A percentile compares a stretch with the other conserved stretches of the same genome.
Conservation (phyloP, 1,140 invertebrate species). For the Anadara kagoshimensis region DNA sequence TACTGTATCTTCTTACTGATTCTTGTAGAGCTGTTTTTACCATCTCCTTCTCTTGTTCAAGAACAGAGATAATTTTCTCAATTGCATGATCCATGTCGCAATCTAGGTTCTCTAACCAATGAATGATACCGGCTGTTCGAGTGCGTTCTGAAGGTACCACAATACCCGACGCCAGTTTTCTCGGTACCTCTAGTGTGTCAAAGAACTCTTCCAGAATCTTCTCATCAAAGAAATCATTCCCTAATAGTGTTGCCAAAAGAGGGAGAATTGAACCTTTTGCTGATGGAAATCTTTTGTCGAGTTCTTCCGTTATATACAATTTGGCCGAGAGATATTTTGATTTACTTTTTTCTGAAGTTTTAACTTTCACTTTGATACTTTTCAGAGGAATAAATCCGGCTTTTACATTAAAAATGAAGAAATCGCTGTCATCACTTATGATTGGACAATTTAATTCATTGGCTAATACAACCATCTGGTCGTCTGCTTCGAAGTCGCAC, state of each 20-base stretch:
- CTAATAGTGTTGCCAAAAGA: not conserved
- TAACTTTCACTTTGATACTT: slow-evolving; percentile 74
- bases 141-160: too few relatives aligned
- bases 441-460: slow-evolving; percentile 86
- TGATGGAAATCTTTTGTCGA: not conserved
- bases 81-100: too few relatives aligned
- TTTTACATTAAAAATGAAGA: slow-evolving; percentile 87
- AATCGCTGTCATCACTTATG: slow-evolving; percentile 92
- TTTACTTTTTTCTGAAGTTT: too few relatives aligned
- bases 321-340: not conserved
- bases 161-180: not conserved
- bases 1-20: too few relatives aligned
- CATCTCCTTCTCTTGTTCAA: not conserved
- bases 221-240: not conserved
- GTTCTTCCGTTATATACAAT: not conserved
- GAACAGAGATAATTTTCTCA: not conserved
- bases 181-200: not conserved
- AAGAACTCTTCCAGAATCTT: not conserved
- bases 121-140: not conserved
- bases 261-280: not conserved
- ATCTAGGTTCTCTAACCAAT: not conserved
- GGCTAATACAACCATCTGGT: slow-evolving; percentile 86
- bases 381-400: slow-evolving; percentile 84
- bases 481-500: slow-evolving; percentile 90
- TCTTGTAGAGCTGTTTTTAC: not conserved